A percentile compares a stretch with the other conserved stretches of the same genome.
phyloP scores from a whole-genome alignment of 1,140 invertebrate species.

The Pogonognathellus flavescens region DNA sequence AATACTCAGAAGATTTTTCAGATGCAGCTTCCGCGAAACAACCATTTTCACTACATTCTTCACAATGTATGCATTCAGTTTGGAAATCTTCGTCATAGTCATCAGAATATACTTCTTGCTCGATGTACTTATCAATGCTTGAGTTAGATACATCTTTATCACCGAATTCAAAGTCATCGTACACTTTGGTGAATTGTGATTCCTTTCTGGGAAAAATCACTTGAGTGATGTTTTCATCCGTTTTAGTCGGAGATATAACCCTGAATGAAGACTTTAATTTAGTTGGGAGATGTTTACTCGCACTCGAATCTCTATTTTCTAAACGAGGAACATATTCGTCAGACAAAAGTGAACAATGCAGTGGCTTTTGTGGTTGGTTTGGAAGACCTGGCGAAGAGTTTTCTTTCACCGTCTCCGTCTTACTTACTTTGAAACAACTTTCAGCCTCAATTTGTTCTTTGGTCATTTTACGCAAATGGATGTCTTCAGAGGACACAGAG shows the following conservation, averaged over 20 bases:
- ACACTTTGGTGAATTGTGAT: neutral
- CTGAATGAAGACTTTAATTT: neutral
- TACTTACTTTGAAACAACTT: conserved; percentile 3
- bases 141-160: too few relatives aligned
- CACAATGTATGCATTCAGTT: too few relatives aligned
- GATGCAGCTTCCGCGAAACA: too few relatives aligned
- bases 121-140: too few relatives aligned
- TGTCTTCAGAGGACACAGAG: neutral
- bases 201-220: neutral
- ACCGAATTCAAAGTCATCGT: neutral
- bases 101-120: too few relatives aligned
- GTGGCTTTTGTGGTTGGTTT: neutral
- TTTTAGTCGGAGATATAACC: neutral
- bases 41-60: too few relatives aligned
- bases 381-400: neutral
- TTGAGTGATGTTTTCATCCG: neutral
- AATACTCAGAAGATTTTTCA: too few relatives aligned
- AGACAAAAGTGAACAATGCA: neutral
- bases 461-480: neutral
- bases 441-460: neutral
- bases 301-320: neutral
- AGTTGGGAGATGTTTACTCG: neutral
- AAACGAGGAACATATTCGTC: conserved; percentile 23
- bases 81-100: too few relatives aligned
- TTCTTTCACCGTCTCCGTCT: neutral